Conservation (phyloP, 2,888 invertebrate species). For the Colostygia pectinataria region DNA sequence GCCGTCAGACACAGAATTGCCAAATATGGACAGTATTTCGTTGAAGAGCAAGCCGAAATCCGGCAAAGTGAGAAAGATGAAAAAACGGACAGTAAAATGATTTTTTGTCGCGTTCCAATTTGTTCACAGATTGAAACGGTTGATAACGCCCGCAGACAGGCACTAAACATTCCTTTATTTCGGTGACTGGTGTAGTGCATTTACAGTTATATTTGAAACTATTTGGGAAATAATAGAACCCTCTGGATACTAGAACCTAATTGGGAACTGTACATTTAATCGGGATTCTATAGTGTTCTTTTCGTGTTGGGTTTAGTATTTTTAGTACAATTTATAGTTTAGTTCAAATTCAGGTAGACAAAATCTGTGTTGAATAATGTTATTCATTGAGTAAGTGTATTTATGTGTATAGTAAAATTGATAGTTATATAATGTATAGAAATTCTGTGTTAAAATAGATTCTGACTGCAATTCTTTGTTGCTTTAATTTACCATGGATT, state of each 20-base stretch:
- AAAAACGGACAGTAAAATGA: constrained; percentile 76
- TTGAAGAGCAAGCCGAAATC: constrained; percentile 59
- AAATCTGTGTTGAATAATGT: constrained; percentile 44
- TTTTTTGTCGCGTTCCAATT: constrained; percentile 73
- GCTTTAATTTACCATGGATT: constrained; percentile 66
- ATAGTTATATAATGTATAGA: constrained; percentile 51
- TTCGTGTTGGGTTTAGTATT: constrained; percentile 49
- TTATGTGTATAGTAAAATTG: constrained; percentile 63
- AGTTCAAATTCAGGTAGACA: constrained; percentile 64
- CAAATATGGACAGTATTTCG: constrained; percentile 68
- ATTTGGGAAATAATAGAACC: constrained; percentile 1
- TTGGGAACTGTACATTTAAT: neutral
- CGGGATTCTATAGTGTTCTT: constrained; percentile 43
- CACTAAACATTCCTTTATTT: constrained; percentile 62
- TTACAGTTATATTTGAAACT: constrained; percentile 41
- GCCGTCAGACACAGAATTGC: constrained; percentile 55
- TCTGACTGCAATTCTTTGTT: constrained; percentile 62
- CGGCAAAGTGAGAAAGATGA: constrained; percentile 66
- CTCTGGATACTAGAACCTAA: constrained; percentile 2
- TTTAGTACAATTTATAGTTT: constrained; percentile 74
- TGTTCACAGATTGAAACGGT: constrained; percentile 65
- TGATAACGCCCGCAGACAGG: constrained; percentile 41
- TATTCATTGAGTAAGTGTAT: constrained; percentile 55
- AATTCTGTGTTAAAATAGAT: constrained; percentile 49
- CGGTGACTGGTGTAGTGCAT: constrained; percentile 71